Evolutionary conservation across 2,888 invertebrate species (phyloP), one percentile per base, ranked within the genome.

Genomic region (Agrochola circellaris): DNA sequence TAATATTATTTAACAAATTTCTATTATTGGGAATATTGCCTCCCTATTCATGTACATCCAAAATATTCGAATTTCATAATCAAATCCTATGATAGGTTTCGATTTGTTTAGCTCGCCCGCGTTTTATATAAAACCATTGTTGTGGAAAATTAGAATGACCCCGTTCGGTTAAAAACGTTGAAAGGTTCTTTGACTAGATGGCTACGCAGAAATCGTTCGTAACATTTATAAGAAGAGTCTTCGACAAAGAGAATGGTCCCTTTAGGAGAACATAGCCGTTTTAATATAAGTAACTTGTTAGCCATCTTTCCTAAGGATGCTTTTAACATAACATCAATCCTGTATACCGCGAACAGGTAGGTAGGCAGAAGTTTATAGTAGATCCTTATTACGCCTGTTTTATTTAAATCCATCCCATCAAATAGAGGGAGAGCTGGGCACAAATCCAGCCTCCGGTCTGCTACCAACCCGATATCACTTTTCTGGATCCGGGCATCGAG

Each of bases 91-190:
- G 34, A 58, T 81, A 68, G 66, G 66, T 67, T 80, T 70, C 66
- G 66, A 34, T 60, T 67, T 70, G 70, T 71, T 84, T 84, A 77
- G 75, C 51, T 75, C 64, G 30, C 42, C 42, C 56, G 17, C 65
- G 69, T 77, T 77, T 71, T 67, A 67, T 66, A 66, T 48, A 72
- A 75, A 87, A 70, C 58, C 75, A 69, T 86, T 84, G 84, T 82
- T 76, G 73, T 61, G 78, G 71, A 82, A 81, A 84, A 84, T 86
- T 78, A 67, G 58, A 79, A 64, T 77, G 66, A 61, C 66, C 51
- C 62, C 23, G 45, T 71, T 72, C 7, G 68, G 51, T 69, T 81
- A 51, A 82, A 70, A 71, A 60, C n/a, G 48, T 58, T 79, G 51
- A 66, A 72, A 71, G 66, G 56, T 60, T 66, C 75, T 67, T 56